Evolutionary conservation across 2,888 invertebrate genomes (phyloP).

Genomic region (Sphaerophoria rueppellii): DNA sequence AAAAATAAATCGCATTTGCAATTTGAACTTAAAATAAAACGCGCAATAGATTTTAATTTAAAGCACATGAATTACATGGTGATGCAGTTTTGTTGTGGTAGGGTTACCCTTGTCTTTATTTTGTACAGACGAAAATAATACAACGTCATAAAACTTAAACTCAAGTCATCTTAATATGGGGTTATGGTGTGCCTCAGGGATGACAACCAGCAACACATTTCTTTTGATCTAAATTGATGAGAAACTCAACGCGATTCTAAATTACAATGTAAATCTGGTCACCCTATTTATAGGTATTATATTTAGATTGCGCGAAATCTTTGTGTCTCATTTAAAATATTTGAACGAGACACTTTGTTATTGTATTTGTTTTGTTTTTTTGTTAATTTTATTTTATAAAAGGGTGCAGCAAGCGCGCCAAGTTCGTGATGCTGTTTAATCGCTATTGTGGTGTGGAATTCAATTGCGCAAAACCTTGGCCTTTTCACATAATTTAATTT

Average conservation of each 20-base stretch:
- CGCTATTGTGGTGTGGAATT: constrained; percentile 41
- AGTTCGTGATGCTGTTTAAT: constrained; percentile 50
- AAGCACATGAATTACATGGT: constrained; percentile 36
- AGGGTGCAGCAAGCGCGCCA: constrained; percentile 10
- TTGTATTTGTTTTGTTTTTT: background rate
- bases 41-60: constrained; percentile 68
- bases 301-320: constrained; percentile 54
- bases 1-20: constrained; percentile 63
- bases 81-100: constrained; percentile 4
- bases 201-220: too few relatives aligned
- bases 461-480: constrained; percentile 61
- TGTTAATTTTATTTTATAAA: background rate
- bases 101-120: too few relatives aligned
- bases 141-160: too few relatives aligned
- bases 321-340: constrained; percentile 56
- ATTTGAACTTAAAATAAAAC: constrained; percentile 67
- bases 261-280: constrained; percentile 9
- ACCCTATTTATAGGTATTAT: constrained; percentile 36
- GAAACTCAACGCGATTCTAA: background rate
- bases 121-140: too few relatives aligned
- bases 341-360: constrained; percentile 51
- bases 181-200: too few relatives aligned
- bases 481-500: constrained; percentile 37
- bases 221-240: too few relatives aligned
- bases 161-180: too few relatives aligned